Percentiles rank a stretch among this genome's conserved stretches.
Evolutionary conservation across 2,888 invertebrate species (phyloP).

Genomic region (Parnassius orleans): DNA sequence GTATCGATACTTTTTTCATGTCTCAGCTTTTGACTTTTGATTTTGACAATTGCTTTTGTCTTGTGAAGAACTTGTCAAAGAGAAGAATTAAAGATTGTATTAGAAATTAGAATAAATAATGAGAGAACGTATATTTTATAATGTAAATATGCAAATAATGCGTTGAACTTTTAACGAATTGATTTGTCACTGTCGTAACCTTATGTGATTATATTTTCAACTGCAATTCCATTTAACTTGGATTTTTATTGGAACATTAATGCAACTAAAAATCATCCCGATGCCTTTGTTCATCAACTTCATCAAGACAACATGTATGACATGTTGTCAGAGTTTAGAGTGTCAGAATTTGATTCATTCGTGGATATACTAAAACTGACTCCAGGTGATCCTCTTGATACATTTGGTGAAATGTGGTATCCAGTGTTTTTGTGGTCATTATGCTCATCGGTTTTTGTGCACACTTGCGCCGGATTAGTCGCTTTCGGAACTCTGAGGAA

Average conservation of each 20-base stretch:
- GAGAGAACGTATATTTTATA: no score
- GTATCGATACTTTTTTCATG: no score
- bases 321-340: slow-evolving; percentile 80
- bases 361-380: slow-evolving; percentile 85
- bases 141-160: no score
- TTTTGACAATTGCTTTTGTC: no score
- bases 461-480: slow-evolving; percentile 93
- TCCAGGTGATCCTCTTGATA: slow-evolving; percentile 83
- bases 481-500: slow-evolving; percentile 95
- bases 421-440: slow-evolving; percentile 97
- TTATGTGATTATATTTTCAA: no score
- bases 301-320: slow-evolving; percentile 76
- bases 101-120: no score
- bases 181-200: no score
- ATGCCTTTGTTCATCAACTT: slow-evolving; percentile 65
- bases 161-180: no score
- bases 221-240: no score
- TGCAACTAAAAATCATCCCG: slow-evolving; percentile 53
- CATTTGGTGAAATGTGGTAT: slow-evolving; percentile 97
- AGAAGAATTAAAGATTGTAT: no score
- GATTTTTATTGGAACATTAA: slow-evolving; percentile 33
- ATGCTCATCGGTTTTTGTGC: slow-evolving; percentile 96
- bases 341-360: slow-evolving; percentile 84
- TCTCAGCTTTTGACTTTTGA: no score
- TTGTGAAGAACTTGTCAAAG: no score